A percentile compares a stretch with the other conserved stretches of the same genome.
Evolutionary conservation across 1,140 invertebrate genomes (phyloP).

Genomic region (Bombus waltoni): DNA sequence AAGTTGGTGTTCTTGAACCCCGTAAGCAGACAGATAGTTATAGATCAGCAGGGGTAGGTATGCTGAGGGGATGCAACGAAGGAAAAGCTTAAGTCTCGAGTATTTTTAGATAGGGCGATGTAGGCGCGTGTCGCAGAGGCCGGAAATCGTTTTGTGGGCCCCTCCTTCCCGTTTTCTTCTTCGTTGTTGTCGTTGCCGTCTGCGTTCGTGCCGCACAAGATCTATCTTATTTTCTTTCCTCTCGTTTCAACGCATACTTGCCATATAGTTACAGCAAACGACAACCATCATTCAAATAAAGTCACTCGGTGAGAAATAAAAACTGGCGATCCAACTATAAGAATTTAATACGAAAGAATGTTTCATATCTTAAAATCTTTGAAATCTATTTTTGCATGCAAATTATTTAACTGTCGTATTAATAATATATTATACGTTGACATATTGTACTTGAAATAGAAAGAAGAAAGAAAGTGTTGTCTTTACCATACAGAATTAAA

Average conservation of each 20-base stretch:
- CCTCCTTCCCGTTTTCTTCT: constrained; percentile 45
- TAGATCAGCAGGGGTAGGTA: constrained; percentile 50
- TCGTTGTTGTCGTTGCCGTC: constrained; percentile 51
- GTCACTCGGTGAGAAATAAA: background rate
- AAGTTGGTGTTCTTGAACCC: constrained; percentile 43
- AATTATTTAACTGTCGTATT: too few species aligned
- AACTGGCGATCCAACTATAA: background rate
- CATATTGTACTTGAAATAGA: too few species aligned
- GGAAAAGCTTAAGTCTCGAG: constrained; percentile 38
- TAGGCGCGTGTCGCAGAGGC: constrained; percentile 54
- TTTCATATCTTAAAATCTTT: background rate
- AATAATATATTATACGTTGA: too few species aligned
- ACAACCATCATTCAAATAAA: background rate
- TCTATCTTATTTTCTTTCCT: constrained; percentile 46
- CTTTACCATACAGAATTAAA: background rate
- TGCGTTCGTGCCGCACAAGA: constrained; percentile 19
- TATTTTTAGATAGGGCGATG: constrained; percentile 52
- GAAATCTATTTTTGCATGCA: too few species aligned
- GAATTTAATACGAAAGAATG: background rate
- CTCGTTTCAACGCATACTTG: constrained; percentile 4
- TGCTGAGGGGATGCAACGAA: constrained; percentile 48
- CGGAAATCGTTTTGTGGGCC: constrained; percentile 46
- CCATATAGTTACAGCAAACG: background rate
- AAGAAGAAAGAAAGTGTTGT: too few species aligned
- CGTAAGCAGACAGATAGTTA: constrained; percentile 54